Conservation (phyloP, 2,797 vertebrate species). For the Pagetopsis macropterus region DNA sequence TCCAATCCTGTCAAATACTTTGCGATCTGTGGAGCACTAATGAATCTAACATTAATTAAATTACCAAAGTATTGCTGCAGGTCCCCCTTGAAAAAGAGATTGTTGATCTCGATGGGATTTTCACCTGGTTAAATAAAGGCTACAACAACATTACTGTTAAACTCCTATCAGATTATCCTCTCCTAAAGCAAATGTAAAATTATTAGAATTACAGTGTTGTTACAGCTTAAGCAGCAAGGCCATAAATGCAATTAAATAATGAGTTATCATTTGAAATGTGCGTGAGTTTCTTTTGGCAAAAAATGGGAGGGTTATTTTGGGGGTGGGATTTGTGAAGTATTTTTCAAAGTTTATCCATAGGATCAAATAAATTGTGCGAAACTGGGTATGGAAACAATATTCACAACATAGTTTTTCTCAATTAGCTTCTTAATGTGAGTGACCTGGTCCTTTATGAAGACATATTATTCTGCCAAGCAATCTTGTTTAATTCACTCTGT, state of each 20-base stretch:
- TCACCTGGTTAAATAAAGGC: too few species aligned
- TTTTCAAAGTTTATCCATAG: too few species aligned
- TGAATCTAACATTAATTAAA: conserved; percentile 35
- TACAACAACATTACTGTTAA: conserved; percentile 10
- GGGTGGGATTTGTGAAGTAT: too few species aligned
- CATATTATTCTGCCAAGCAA: not conserved
- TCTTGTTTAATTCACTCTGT: not conserved
- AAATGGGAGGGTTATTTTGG: too few species aligned
- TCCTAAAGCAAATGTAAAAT: conserved; percentile 25
- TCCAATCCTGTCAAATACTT: not conserved
- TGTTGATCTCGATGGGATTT: too few species aligned
- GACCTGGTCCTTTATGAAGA: not conserved
- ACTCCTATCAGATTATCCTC: conserved; percentile 22
- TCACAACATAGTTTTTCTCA: not conserved
- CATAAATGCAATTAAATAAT: conserved; percentile 8
- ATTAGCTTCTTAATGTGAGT: not conserved
- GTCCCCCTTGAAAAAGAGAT: too few species aligned
- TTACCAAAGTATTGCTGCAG: conserved; percentile 13
- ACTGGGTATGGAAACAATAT: too few species aligned
- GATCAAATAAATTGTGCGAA: not conserved
- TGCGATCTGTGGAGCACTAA: conserved; percentile 2
- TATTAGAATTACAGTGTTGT: conserved; percentile 14
- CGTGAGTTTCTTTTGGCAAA: too few species aligned
- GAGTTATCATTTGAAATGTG: conserved; percentile 5
- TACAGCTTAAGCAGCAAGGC: not conserved